Percentiles rank a stretch among this genome's conserved stretches.
These are phyloP conservation scores for Morpho achilles DNA, from an alignment of 2,888 invertebrate genomes.

Conservation along the genomic window DNA sequence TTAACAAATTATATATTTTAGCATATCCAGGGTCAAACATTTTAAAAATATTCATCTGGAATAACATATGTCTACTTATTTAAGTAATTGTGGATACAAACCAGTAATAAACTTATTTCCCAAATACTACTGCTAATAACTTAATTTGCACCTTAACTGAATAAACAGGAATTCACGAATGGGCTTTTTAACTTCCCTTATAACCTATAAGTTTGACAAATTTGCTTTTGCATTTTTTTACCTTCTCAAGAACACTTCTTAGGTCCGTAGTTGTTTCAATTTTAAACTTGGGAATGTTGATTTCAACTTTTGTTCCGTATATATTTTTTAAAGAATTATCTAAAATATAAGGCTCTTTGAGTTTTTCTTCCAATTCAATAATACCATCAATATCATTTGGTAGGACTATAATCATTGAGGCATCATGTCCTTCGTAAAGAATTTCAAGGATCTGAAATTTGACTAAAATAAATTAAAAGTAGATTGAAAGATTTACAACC, in stretches of 20 bases:
- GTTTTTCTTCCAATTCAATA: slow-evolving; percentile 75
- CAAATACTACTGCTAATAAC: no score
- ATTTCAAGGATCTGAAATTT: slow-evolving; percentile 82
- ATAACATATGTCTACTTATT: no score
- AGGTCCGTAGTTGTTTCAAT: slow-evolving; percentile 82
- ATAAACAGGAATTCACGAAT: no score
- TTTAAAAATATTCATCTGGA: slow-evolving; percentile 33
- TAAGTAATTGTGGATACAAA: no score
- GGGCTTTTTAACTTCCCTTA: no score
- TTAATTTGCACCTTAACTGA: no score
- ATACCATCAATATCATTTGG: slow-evolving; percentile 85
- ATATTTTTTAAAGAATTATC: background rate
- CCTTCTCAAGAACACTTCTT: background rate
- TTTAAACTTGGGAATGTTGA: slow-evolving; percentile 88
- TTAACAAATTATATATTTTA: slow-evolving; percentile 82
- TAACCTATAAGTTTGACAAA: no score
- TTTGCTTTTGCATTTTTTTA: slow-evolving; percentile 1
- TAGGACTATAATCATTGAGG: slow-evolving; percentile 85
- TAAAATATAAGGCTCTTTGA: slow-evolving; percentile 64
- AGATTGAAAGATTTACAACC: background rate
- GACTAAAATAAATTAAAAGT: background rate
- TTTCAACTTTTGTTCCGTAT: slow-evolving; percentile 64
- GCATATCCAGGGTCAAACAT: slow-evolving; percentile 60
- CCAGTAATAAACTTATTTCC: no score
- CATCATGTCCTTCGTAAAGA: slow-evolving; percentile 82